phyloP scores from a whole-genome alignment of 1,140 invertebrate species.

The Araneus ventricosus region DNA sequence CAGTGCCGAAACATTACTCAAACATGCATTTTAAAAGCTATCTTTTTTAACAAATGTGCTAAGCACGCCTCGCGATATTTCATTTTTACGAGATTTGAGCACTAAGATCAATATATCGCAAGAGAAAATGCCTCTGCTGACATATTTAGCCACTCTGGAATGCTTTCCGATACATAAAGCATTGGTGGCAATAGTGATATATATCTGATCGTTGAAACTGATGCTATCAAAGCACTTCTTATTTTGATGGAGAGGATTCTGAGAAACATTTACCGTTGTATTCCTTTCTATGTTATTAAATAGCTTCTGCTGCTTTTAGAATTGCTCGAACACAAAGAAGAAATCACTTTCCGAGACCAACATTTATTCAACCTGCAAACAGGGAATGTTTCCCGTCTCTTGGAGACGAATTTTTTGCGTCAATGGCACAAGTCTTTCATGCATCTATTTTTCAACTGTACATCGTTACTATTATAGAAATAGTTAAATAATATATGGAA shows the following conservation, averaged over 20 bases:
- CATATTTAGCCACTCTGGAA: conserved; percentile 19
- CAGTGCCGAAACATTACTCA: conserved; percentile 5
- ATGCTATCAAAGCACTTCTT: conserved; percentile 11
- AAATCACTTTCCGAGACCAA: not conserved
- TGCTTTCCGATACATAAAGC: conserved; percentile 32
- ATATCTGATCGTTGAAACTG: not conserved
- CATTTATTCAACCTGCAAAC: too few relatives aligned
- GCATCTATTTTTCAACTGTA: too few relatives aligned
- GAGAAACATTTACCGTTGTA: not conserved
- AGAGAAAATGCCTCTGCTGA: not conserved
- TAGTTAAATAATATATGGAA: too few relatives aligned
- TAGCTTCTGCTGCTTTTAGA: not conserved
- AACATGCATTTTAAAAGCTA: conserved; percentile 6
- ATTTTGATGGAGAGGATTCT: not conserved
- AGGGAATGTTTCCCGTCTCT: too few relatives aligned
- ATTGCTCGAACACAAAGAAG: not conserved
- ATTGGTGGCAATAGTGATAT: not conserved
- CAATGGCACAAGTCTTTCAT: too few relatives aligned
- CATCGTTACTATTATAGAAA: too few relatives aligned
- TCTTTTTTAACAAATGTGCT: conserved; percentile 27
- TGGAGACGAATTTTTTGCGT: too few relatives aligned
- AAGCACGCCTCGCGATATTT: not conserved
- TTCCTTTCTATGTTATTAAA: not conserved
- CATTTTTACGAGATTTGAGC: conserved; percentile 15
- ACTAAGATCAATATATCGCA: not conserved